phyloP scores from a whole-genome alignment of 1,140 invertebrate species.

The Hirudo medicinalis region DNA sequence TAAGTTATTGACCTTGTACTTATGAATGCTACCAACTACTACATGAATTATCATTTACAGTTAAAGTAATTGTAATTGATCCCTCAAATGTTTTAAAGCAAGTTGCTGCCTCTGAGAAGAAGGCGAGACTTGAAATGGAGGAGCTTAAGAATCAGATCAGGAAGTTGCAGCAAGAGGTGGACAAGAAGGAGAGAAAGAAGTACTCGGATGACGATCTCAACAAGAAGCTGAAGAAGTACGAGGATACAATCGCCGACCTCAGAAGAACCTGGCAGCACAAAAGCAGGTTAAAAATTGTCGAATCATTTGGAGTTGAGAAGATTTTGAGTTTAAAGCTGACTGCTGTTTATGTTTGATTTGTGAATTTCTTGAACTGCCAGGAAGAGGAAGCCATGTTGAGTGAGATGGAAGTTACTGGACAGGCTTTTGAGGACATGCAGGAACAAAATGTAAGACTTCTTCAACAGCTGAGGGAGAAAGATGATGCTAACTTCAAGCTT shows the following conservation, averaged over 20 bases:
- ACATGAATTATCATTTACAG: neutral
- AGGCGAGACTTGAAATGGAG: conserved; percentile 67
- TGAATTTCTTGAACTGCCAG: conserved; percentile 37
- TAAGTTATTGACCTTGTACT: neutral
- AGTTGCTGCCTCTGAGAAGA: conserved; percentile 85
- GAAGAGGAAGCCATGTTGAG: conserved; percentile 92
- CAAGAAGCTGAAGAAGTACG: conserved; percentile 82
- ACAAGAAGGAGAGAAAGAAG: conserved; percentile 78
- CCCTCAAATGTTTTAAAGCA: conserved; percentile 21
- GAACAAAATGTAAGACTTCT: conserved; percentile 92
- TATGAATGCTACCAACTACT: neutral
- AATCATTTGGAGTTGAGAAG: neutral
- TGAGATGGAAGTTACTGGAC: conserved; percentile 98
- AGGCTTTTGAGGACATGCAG: conserved; percentile 98
- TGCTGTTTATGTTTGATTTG: neutral
- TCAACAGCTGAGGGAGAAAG: conserved; percentile 89
- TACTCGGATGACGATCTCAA: conserved; percentile 86
- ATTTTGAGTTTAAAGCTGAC: neutral
- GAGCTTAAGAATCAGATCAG: conserved; percentile 55
- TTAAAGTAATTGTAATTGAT: conserved; percentile 11
- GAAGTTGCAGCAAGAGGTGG: conserved; percentile 54
- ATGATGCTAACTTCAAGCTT: conserved; percentile 97
- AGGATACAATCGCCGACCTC: conserved; percentile 58
- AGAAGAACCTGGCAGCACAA: conserved; percentile 50
- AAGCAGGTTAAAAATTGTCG: conserved; percentile 51